phyloP scores from a whole-genome alignment of 2,888 invertebrate genomes.

The Apotomis betuletana region DNA sequence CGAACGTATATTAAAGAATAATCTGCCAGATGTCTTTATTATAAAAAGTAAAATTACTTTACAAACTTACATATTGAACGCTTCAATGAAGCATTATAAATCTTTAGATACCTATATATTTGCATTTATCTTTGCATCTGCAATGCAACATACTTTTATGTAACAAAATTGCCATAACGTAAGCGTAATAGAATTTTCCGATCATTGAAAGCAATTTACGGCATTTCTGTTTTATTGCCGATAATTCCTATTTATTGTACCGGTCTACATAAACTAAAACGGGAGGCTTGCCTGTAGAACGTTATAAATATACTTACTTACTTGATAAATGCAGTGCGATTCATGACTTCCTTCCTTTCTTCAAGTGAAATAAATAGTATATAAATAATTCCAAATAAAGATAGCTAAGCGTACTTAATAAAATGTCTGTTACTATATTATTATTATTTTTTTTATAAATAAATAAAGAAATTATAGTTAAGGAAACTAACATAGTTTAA shows the following conservation, averaged over 20 bases:
- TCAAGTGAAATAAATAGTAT: no score
- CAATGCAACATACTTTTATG: constrained; percentile 11
- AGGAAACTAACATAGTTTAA: no score
- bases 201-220: constrained; percentile 23
- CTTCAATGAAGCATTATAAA: constrained; percentile 1
- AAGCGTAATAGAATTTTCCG: constrained; percentile 29
- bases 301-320: constrained; percentile 3
- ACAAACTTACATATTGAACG: background rate
- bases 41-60: background rate
- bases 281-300: background rate
- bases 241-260: constrained; percentile 31
- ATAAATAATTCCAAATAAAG: no score
- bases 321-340: constrained; percentile 2
- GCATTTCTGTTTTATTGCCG: constrained; percentile 27
- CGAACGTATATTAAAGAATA: no score
- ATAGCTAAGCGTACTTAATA: no score
- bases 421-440: no score
- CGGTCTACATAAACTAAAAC: background rate
- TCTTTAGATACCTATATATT: background rate
- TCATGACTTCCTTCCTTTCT: background rate
- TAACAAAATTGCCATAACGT: constrained; percentile 14
- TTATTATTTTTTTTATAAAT: no score
- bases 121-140: constrained; percentile 4
- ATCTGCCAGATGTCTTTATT: no score
- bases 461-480: no score